Conservation (phyloP, 2,888 invertebrate genomes). For the Meteorus cinctellus region DNA sequence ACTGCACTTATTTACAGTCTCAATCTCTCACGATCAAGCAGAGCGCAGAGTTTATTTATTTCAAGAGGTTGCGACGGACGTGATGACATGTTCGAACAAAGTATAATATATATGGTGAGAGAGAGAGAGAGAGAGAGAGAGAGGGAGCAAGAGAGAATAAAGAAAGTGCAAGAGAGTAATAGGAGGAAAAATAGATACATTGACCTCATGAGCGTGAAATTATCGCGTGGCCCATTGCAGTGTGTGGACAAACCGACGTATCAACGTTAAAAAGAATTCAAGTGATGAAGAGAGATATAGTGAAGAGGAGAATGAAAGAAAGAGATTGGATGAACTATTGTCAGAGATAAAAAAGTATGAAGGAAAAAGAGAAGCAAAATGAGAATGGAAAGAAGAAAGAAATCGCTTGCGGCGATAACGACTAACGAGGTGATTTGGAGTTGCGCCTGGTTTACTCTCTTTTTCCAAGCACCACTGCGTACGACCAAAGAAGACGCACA, state of each 20-base stretch:
- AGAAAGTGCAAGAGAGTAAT: no score
- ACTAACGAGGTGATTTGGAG: constrained; percentile 58
- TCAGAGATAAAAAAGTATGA: constrained; percentile 25
- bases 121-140: background rate
- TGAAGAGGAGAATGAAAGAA: constrained; percentile 15
- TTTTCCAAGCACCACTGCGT: constrained; percentile 16
- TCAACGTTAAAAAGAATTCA: background rate
- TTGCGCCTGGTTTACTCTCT: constrained; percentile 32
- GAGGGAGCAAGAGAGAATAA: background rate
- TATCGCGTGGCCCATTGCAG: constrained; percentile 10
- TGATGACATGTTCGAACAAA: constrained; percentile 21
- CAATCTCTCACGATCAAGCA: constrained; percentile 34
- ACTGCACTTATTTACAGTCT: constrained; percentile 11
- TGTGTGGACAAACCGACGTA: background rate
- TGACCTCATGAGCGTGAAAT: constrained; percentile 33
- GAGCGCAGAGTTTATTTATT: constrained; percentile 9
- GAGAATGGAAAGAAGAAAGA: constrained; percentile 24
- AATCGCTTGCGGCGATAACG: constrained; percentile 52
- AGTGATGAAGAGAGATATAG: constrained; percentile 4
- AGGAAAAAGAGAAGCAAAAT: background rate
- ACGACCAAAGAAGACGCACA: constrained; percentile 29
- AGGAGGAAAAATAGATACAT: constrained; percentile 39
- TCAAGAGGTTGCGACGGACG: constrained; percentile 27
- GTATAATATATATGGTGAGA: background rate
- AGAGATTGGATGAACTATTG: constrained; percentile 48